phyloP scores from a whole-genome alignment of 2,888 invertebrate species.

The Timandra comae region DNA sequence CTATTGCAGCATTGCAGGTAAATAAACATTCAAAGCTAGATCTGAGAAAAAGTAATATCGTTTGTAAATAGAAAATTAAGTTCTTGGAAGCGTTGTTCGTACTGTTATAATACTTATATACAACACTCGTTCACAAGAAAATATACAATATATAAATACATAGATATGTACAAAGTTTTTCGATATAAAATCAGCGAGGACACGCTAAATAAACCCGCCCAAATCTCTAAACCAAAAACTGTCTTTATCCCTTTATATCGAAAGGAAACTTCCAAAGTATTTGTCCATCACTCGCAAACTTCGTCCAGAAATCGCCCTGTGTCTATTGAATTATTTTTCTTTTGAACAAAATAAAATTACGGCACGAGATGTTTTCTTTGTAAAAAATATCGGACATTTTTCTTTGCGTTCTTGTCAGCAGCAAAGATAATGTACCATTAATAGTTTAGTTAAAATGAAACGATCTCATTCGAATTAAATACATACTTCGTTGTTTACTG shows the following conservation, averaged over 20 bases:
- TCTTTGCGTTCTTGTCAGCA: too few species aligned
- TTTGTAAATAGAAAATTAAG: too few species aligned
- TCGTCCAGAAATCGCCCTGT: conserved; percentile 24
- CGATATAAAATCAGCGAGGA: conserved; percentile 23
- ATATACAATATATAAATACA: too few species aligned
- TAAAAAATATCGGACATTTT: not conserved
- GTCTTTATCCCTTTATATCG: conserved; percentile 31
- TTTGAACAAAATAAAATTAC: conserved; percentile 19
- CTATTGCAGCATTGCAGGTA: too few species aligned
- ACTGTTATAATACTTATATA: too few species aligned
- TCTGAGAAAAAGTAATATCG: too few species aligned
- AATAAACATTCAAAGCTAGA: too few species aligned
- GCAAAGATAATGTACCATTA: conserved; percentile 2
- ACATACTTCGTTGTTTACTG: too few species aligned
- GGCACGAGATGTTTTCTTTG: conserved; percentile 13
- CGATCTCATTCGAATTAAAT: too few species aligned
- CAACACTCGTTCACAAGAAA: too few species aligned
- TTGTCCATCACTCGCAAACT: conserved; percentile 29
- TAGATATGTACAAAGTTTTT: conserved; percentile 31
- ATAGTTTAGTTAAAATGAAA: conserved; percentile 12
- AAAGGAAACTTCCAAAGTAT: conserved; percentile 30
- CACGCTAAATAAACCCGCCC: conserved; percentile 26
- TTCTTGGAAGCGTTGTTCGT: too few species aligned
- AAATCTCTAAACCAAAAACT: conserved; percentile 29
- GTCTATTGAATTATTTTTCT: conserved; percentile 21